Base-by-base conservation (phyloP, 2,113 vertebrate species). In the Dicerorhinus sumatrensis region DNA sequence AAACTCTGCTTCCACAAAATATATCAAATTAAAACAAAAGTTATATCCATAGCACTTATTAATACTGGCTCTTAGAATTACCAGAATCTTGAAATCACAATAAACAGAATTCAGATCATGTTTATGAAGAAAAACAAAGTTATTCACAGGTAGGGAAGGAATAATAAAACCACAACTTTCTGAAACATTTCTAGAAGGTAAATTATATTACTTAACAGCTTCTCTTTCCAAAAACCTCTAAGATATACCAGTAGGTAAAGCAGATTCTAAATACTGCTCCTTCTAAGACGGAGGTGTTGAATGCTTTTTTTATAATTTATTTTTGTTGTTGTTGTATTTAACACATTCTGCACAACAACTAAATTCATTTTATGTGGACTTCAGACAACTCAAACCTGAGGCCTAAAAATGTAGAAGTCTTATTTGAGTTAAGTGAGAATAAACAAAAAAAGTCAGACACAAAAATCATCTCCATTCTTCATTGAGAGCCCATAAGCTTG, bases 101-200 rank as follows among this genome's bases (percentile, higher is more conserved):
- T n/a, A 94, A 81, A 76, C 0, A 63, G 17, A 2, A 84, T 76
- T 80, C 21, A 95, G 81, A 63, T 36, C n/a, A 58, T 39, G 4
- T 69, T 92, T 88, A 85, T 94, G 60, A 88, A 86, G 14, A 46
- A 87, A 94, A 91, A 75, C 16, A 94, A 85, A 89, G 5, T 36
- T 70, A 67, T 88, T 93, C 33, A 83, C n/a, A 80, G n/a, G 17
- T 20, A 91, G 9, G 29, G 33, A 93, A 97, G 20, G 13, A 77
- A 82, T 75, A 89, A 75, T 92, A 95, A 80, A 89, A 72, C 31
- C 12, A 42, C 8, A 51, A 89, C 25, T 87, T 87, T 84, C 69
- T 92, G 29, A 51, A 88, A 36, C 12, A 25, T 84, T 13, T 56
- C 70, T 77, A 33, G n/a, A 84, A 88, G 58, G 39, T 62, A 81